A percentile compares a stretch with the other conserved stretches of the same genome.
phyloP scores from a whole-genome alignment of 2,888 invertebrate genomes.

The Oligia fasciuncula region DNA sequence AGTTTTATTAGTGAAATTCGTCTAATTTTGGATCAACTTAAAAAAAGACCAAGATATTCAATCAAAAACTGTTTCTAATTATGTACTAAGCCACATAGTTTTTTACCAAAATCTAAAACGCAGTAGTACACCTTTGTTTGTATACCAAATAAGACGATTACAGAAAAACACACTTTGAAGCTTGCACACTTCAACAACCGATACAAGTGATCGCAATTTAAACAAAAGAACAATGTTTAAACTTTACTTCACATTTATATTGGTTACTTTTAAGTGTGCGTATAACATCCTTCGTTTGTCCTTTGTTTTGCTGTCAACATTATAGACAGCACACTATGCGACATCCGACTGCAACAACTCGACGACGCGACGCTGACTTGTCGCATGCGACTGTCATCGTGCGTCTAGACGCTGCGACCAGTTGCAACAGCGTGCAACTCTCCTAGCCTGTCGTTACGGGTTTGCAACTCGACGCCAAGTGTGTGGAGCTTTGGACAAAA shows the following conservation, averaged over 20 bases:
- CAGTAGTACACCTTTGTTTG: neutral
- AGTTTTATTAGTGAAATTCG: no score
- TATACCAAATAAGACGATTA: slow-evolving; percentile 19
- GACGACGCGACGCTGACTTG: no score
- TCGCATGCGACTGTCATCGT: neutral
- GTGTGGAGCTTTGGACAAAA: neutral
- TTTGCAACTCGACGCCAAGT: neutral
- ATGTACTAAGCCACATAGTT: neutral
- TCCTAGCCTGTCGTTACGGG: neutral
- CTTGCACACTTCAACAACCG: neutral
- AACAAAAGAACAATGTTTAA: neutral
- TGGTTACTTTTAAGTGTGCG: slow-evolving; percentile 8
- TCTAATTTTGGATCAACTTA: no score
- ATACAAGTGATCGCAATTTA: neutral
- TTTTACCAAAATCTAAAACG: neutral
- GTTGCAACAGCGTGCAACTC: neutral
- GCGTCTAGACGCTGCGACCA: neutral
- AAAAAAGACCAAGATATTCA: neutral
- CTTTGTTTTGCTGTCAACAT: slow-evolving; percentile 31
- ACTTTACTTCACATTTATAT: neutral
- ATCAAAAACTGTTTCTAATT: neutral
- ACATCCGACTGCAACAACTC: neutral
- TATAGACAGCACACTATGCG: neutral
- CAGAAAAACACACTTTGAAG: slow-evolving; percentile 21
- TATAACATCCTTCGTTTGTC: slow-evolving; percentile 8